Evolutionary conservation across 2,797 vertebrate species (phyloP), one percentile per base, ranked within the genome.

Genomic region (Coregonus ussuriensis): DNA sequence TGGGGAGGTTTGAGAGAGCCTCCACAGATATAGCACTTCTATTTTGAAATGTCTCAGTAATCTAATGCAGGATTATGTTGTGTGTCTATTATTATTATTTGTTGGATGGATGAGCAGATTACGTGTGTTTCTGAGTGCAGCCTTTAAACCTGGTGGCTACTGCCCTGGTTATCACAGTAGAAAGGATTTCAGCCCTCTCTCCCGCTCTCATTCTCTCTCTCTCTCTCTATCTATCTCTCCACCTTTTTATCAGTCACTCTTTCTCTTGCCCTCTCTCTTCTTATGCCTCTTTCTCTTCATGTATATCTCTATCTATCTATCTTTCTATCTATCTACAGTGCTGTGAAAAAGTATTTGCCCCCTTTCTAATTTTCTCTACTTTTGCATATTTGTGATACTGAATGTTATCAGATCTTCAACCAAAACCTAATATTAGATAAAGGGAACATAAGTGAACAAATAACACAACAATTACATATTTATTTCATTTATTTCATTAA

Each of bases 1-100:
- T 35, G 11, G 62, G 62, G 62, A 21, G 62, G 31, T 59, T 62
- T 65, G 9, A 59, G 11, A 65, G 3, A 25, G 25, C 7, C 11
- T 13, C 62, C 25, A 31, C 25, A 29, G 6, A 65, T 65, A 1
- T 68, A 37, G 6, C 6, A 35, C 1, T 68, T 68, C 29, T 37
- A 52, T 47, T 51, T 35, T 16, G 33, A n/a, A 41, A 21, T 53
- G 3, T 35, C 65, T 31, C 63, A 31, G 6, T 66, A 21, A 21
- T 67, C 15, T 76, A 29, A 68, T 47, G 75, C 18, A 35, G 51
- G 70, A 53, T 72, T 72, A 72, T 53, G 47, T n/a, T 47, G 16
- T 15, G 70, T 70, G 68, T 41, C 13, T 71, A 21, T 21, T 51
- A 21, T 53, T 41, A 69, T 69, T 18, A 41, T 69, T 35, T 41